These are phyloP conservation scores for Oreohelix idahoensis DNA, from an alignment of 1,140 invertebrate genomes.

Conservation along the genomic window DNA sequence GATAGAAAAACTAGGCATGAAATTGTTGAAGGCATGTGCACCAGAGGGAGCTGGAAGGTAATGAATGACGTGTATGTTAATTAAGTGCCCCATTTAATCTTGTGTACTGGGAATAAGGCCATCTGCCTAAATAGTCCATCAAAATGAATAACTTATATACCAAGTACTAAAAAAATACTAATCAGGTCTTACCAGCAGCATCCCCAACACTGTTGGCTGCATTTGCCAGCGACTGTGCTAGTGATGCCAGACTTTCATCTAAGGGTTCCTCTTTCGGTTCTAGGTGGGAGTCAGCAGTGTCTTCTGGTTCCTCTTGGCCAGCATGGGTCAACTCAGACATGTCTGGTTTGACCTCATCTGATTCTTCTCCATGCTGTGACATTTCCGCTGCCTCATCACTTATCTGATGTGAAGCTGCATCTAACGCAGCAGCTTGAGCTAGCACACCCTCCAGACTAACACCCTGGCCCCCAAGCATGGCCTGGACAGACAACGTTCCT, in stretches of 20 bases:
- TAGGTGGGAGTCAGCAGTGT: slow-evolving; percentile 56
- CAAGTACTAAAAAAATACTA: no score
- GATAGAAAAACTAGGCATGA: no score
- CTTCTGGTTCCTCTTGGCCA: slow-evolving; percentile 13
- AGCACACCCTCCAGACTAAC: slow-evolving; percentile 4
- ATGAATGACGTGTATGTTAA: no score
- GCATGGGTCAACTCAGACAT: slow-evolving; percentile 5
- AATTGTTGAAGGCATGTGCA: no score
- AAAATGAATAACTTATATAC: no score
- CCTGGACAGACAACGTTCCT: neutral
- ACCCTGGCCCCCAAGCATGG: neutral
- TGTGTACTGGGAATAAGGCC: no score
- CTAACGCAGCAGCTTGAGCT: slow-evolving; percentile 2
- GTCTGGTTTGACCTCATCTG: neutral
- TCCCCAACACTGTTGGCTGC: slow-evolving; percentile 24
- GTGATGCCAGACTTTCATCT: slow-evolving; percentile 39
- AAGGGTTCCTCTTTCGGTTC: slow-evolving; percentile 77
- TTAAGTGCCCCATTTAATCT: no score
- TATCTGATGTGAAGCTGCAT: neutral
- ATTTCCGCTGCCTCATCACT: neutral
- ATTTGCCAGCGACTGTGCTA: slow-evolving; percentile 32
- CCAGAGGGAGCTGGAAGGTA: no score
- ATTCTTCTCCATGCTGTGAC: neutral
- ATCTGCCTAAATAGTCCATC: no score
- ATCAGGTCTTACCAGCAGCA: slow-evolving; percentile 41